These are phyloP conservation scores for Macrocentrus cingulum DNA, from an alignment of 1,140 invertebrate species.

Conservation along the genomic window DNA sequence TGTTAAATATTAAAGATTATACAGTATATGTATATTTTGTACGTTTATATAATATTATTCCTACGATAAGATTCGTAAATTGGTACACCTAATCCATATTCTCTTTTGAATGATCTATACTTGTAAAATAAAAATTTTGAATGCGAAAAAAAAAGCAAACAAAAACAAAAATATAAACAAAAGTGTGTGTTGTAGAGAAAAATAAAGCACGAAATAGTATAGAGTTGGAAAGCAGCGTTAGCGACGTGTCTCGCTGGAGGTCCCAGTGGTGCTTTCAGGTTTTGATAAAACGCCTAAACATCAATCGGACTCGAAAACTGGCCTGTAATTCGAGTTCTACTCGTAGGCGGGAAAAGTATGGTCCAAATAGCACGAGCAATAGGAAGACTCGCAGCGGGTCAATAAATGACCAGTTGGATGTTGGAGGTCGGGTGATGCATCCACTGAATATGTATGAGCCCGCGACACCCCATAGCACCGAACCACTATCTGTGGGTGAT, in stretches of 20 bases:
- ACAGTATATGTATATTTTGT: too few relatives aligned
- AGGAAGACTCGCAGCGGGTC: conserved; percentile 44
- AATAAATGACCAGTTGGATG: conserved; percentile 51
- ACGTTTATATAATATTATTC: too few relatives aligned
- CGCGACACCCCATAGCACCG: conserved; percentile 54
- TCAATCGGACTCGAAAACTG: conserved; percentile 57
- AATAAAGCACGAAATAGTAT: too few relatives aligned
- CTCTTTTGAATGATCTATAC: too few relatives aligned
- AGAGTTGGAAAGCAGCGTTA: conserved; percentile 19
- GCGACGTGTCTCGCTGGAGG: conserved; percentile 15
- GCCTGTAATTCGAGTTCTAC: conserved; percentile 54
- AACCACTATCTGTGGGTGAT: conserved; percentile 58
- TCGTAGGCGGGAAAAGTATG: conserved; percentile 43
- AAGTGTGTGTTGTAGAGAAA: too few relatives aligned
- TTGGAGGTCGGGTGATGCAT: conserved; percentile 50
- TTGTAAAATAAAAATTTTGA: too few relatives aligned
- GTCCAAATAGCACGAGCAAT: conserved; percentile 37
- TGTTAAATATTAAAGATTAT: too few relatives aligned
- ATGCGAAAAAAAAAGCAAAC: too few relatives aligned
- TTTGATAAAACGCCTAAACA: conserved; percentile 55
- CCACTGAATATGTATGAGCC: conserved; percentile 58
- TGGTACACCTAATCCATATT: too few relatives aligned
- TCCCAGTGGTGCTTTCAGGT: conserved; percentile 39
- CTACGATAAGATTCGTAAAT: too few relatives aligned
- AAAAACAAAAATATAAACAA: too few relatives aligned